Base-by-base conservation (phyloP, 2,113 vertebrate genomes). In the Prochilodus magdalenae region DNA sequence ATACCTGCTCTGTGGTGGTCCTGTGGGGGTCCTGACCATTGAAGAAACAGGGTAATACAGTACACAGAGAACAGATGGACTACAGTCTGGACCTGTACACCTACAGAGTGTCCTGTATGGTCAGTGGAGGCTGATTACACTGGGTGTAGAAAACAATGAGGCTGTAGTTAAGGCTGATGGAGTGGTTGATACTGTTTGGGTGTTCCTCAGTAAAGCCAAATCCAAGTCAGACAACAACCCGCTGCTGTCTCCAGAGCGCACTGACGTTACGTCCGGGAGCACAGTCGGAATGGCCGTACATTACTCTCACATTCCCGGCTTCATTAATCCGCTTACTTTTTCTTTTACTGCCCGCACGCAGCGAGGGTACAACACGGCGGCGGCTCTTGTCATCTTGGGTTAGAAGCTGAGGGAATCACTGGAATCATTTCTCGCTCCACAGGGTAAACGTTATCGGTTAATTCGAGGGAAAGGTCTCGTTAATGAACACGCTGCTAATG, bases 401-500 rank as follows among this genome's bases (percentile, higher is more conserved):
- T 62, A 74, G 33, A 29, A 12, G 22, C 59, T 59, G 66, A 44
- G 7, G 55, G n/a, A 40, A 51, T 57, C 53, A 75, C 27, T 69
- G 60, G 24, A 76, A 77, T 71, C 63, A 62, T 33, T 27, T 36
- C 16, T 49, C 47, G 24, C 53, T 59, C 65, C 22, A 47, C 20
- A 24, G 53, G 26, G 14, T 18, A 67, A 49, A 62, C 27, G 20
- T 71, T n/a, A 62, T 20, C 57, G 53, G 27, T 49, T 77, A 77
- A 78, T 78, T 83, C 62, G 44, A 65, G 47, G 30, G 66, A 59
- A n/a, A 71, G 0, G 73, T 18, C 40, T 20, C 26, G 12, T 83
- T 63, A 40, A 72, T n/a, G 33, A 55, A 73, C 5, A 30, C 22
- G 16, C 53, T 59, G 33, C 66, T 73, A 83, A 72, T 73, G 70